These are phyloP conservation scores for Noctua janthe DNA, from an alignment of 2,888 invertebrate genomes.

Conservation along the genomic window DNA sequence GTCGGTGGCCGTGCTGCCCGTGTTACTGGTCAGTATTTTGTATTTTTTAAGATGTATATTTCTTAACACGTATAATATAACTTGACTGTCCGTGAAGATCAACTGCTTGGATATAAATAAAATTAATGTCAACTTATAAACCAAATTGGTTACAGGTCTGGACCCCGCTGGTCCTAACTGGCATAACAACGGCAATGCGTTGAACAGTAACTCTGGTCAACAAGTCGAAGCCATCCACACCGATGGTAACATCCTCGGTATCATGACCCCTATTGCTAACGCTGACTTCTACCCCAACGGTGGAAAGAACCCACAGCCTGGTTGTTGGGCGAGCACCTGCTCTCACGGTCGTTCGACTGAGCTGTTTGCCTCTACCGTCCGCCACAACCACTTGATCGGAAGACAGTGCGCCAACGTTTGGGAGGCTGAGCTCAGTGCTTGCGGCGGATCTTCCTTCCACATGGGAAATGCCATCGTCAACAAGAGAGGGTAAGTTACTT, in stretches of 20 bases:
- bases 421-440: constrained; percentile 70
- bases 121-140: background rate
- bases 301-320: constrained; percentile 79
- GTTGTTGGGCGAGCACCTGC: constrained; percentile 77
- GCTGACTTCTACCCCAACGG: constrained; percentile 83
- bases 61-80: background rate
- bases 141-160: constrained; percentile 68
- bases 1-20: constrained; percentile 72
- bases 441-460: constrained; percentile 68
- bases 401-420: constrained; percentile 70
- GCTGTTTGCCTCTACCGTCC: constrained; percentile 77
- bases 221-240: constrained; percentile 82
- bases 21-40: constrained; percentile 77
- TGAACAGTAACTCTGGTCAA: constrained; percentile 70
- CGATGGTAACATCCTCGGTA: constrained; percentile 77
- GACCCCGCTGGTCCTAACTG: constrained; percentile 81
- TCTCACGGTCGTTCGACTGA: constrained; percentile 78
- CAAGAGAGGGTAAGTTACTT: constrained; percentile 73
- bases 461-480: constrained; percentile 76
- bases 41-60: background rate
- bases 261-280: constrained; percentile 70
- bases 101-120: background rate
- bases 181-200: constrained; percentile 68
- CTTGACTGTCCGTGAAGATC: background rate
- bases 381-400: constrained; percentile 74